Evolutionary conservation across 2,113 vertebrate genomes (phyloP).

Genomic region (Phylloscopus trochiloides): DNA sequence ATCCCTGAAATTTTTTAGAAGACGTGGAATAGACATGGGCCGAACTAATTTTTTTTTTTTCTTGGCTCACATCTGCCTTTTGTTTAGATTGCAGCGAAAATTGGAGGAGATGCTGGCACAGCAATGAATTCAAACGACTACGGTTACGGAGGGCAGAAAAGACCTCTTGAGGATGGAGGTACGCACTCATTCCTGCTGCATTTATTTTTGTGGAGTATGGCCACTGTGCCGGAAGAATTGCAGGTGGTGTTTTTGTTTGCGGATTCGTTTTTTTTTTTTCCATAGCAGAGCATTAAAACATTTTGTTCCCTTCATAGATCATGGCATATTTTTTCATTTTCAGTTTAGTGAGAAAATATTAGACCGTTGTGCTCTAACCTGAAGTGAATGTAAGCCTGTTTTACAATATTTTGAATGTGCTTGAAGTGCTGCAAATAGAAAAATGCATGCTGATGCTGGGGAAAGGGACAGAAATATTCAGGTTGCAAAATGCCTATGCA

Average conservation of each 20-base stretch:
- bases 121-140: slow-evolving; percentile 89
- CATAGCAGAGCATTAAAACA: neutral
- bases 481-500: neutral
- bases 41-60: accelerated
- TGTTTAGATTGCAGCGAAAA: slow-evolving; percentile 95
- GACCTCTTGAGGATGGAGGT: slow-evolving; percentile 98
- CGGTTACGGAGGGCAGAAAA: slow-evolving; percentile 95
- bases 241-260: neutral
- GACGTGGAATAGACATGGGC: neutral
- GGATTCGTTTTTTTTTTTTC: neutral
- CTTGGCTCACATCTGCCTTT: neutral
- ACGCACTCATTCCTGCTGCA: slow-evolving; percentile 54
- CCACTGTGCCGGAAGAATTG: neutral
- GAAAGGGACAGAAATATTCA: neutral
- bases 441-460: neutral
- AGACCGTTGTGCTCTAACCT: neutral
- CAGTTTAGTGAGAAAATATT: neutral
- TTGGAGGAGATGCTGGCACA: slow-evolving; percentile 90
- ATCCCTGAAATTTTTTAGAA: accelerated
- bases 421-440: neutral
- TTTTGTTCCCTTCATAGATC: neutral
- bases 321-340: neutral
- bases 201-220: neutral
- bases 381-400: neutral
- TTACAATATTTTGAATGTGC: neutral